Conservation (phyloP, 2,888 invertebrate genomes). For the Eulithis testata region DNA sequence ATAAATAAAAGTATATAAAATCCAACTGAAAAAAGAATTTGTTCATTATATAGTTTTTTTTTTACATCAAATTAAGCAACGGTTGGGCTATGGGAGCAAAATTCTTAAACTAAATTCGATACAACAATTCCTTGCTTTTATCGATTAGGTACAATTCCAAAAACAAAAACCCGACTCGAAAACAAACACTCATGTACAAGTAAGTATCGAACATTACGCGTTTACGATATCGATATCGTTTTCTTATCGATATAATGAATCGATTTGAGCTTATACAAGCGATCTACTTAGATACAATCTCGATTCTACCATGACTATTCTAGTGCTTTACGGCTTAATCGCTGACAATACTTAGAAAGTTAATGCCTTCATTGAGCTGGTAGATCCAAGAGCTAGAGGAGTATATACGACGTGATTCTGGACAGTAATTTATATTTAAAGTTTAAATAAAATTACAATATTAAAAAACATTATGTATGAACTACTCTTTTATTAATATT, state of each 20-base stretch:
- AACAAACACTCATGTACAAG: conserved; percentile 29
- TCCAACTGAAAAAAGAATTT: no score
- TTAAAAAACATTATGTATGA: no score
- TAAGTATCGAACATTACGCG: conserved; percentile 27
- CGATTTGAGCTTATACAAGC: conserved; percentile 59
- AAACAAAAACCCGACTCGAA: neutral
- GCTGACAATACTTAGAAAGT: conserved; percentile 73
- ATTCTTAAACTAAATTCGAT: no score
- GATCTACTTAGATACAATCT: conserved; percentile 64
- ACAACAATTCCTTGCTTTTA: no score
- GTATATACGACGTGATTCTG: conserved; percentile 23
- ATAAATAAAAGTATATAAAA: no score
- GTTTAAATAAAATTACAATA: no score
- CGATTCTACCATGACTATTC: conserved; percentile 59
- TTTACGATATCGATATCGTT: conserved; percentile 53
- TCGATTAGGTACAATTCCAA: no score
- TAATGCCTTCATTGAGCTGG: conserved; percentile 45
- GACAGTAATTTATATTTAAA: neutral
- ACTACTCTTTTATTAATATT: no score
- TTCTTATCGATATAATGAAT: conserved; percentile 68
- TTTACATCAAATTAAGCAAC: no score
- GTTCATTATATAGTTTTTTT: no score
- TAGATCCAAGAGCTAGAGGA: conserved; percentile 1
- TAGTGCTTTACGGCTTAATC: conserved; percentile 63
- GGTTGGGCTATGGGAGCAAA: no score